Evolutionary conservation across 2,797 vertebrate genomes (phyloP).

Genomic region (Thalassophryne amazonica): DNA sequence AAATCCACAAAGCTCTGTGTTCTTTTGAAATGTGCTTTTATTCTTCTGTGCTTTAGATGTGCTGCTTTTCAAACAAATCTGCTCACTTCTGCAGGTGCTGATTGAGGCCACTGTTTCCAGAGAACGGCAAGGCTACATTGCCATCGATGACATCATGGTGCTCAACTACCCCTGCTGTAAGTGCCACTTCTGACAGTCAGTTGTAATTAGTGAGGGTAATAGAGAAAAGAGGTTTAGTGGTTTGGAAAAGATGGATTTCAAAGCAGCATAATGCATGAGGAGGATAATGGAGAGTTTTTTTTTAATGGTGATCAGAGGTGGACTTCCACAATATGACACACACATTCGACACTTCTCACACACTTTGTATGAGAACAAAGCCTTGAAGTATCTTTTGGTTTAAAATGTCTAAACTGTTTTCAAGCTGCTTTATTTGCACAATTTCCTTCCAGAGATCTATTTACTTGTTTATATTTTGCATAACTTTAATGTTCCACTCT

Average conservation of each 20-base stretch:
- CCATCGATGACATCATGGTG: constrained; percentile 93
- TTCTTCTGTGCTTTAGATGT: constrained; percentile 2
- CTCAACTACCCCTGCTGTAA: constrained; percentile 97
- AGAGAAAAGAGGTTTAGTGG: constrained; percentile 2
- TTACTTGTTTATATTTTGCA: too few relatives aligned
- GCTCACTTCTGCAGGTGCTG: constrained; percentile 82
- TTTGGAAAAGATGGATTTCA: constrained; percentile 25
- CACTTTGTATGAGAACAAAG: too few relatives aligned
- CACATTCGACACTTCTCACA: too few relatives aligned
- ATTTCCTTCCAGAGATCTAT: too few relatives aligned
- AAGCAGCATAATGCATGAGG: constrained; percentile 30
- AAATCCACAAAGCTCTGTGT: background rate
- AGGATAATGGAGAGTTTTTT: constrained; percentile 39
- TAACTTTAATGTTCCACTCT: too few relatives aligned
- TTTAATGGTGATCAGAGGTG: too few relatives aligned
- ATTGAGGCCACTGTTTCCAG: constrained; percentile 91
- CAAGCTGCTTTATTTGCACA: too few relatives aligned
- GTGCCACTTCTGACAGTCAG: constrained; percentile 66
- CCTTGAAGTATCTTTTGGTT: too few relatives aligned
- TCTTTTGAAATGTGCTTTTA: constrained; percentile 14
- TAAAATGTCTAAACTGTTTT: too few relatives aligned
- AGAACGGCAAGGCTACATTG: constrained; percentile 90
- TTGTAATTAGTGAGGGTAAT: constrained; percentile 32
- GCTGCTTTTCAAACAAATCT: constrained; percentile 9
- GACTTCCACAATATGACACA: too few relatives aligned